Percentiles rank a stretch among this genome's conserved stretches.
Conservation (phyloP, 1,140 invertebrate genomes). For the Sycophaga agraensis region DNA sequence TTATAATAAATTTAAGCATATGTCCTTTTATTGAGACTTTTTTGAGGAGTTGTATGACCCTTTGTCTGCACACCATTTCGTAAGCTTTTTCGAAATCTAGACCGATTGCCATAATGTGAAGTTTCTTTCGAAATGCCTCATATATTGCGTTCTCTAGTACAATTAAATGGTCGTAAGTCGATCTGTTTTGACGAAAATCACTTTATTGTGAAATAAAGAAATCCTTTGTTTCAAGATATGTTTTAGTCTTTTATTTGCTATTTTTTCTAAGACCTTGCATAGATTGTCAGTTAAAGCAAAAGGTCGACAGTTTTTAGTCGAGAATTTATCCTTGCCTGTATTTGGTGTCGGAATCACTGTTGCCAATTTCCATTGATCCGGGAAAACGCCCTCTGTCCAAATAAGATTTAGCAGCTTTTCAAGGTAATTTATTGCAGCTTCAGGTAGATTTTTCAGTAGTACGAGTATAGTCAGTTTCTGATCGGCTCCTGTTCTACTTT, state of each 20-base stretch:
- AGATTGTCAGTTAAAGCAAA: conserved; percentile 44
- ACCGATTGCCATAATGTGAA: conserved; percentile 25
- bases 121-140: conserved; percentile 33
- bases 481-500: conserved; percentile 6
- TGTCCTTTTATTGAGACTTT: conserved; percentile 23
- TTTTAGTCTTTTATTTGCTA: conserved; percentile 32
- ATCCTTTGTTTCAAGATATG: conserved; percentile 29
- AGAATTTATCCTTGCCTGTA: conserved; percentile 37
- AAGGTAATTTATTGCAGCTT: conserved; percentile 28
- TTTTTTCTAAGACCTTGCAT: conserved; percentile 43
- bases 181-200: too few species aligned
- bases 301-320: conserved; percentile 36
- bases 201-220: conserved; percentile 30
- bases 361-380: conserved; percentile 41
- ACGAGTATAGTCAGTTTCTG: conserved; percentile 24
- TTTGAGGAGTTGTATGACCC: conserved; percentile 17
- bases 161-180: conserved; percentile 32
- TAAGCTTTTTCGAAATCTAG: conserved; percentile 35
- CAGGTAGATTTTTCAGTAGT: conserved; percentile 33
- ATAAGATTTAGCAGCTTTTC: conserved; percentile 34
- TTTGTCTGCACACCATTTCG: neutral
- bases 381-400: conserved; percentile 31
- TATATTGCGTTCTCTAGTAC: conserved; percentile 31
- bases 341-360: conserved; percentile 44
- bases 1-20: conserved; percentile 22